Evolutionary conservation across 2,888 invertebrate species (phyloP), one percentile per base, ranked within the genome.

Genomic region (Muschampia plurimacula): DNA sequence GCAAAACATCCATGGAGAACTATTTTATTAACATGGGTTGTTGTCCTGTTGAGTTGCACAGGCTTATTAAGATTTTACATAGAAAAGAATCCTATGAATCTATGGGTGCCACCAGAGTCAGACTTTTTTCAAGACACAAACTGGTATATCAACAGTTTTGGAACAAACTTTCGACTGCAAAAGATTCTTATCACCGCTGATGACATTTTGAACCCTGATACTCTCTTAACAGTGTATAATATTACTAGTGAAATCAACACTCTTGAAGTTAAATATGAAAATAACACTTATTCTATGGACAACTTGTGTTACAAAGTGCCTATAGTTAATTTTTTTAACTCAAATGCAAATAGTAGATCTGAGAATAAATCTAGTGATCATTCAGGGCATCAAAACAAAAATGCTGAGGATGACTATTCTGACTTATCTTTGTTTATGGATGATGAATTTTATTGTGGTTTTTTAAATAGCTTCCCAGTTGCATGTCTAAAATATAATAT

Each of bases 71-170:
- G 94, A 79, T 97, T 97, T 87, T 94, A 95, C 74, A 96, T 96
- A 84, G 97, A 97, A 89, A 97, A 96, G 82, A 96, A 97, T 88
- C 97, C 97, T 0, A 88, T 97, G 81, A 96, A 96, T 81, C 88
- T 97, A 77, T 97, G 97, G 97, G 96, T 97, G 32, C 97, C 97
- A 12, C 95, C 95, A 59, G 95, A 96, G 59, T 97, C 97, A 0
- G 95, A 96, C 74, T 97, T 97, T 83, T 95, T 95, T 57, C 85
- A 89, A 77, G 96, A 97, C 79, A 96, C 97, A 5, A 95, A 97
- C 80, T 97, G 97, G 97, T 94, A 97, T 73, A 95, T 96, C 83
- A 88, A 95, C 22, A 96, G 95, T 74, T 96, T 96, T 86, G 95
- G 96, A 73, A 95, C 95, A 67, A 96, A 95, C 10, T 95, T 96